Percentiles rank a stretch among this genome's conserved stretches.
Conservation (phyloP, 2,888 invertebrate genomes). For the Pegoplata infirma region DNA sequence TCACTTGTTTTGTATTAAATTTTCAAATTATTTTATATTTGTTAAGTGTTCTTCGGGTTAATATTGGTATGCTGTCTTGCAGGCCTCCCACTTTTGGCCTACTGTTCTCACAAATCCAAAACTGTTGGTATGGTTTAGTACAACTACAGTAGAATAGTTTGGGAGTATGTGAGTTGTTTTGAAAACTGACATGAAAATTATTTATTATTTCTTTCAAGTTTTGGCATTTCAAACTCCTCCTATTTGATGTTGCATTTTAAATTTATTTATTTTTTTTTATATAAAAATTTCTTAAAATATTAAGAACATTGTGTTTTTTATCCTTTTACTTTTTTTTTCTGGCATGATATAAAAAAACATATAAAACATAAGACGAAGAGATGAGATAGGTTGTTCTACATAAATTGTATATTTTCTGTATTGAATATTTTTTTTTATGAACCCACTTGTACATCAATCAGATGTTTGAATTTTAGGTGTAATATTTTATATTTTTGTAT, state of each 20-base stretch:
- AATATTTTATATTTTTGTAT: background rate
- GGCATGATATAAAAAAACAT: background rate
- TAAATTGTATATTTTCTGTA: slow-evolving; percentile 27
- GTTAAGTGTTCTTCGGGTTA: background rate
- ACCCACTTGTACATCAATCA: slow-evolving; percentile 44
- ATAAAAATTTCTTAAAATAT: slow-evolving; percentile 29
- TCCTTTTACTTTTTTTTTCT: background rate
- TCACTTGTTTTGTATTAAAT: no score
- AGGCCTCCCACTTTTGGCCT: slow-evolving; percentile 49
- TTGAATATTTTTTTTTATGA: slow-evolving; percentile 19
- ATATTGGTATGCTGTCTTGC: slow-evolving; percentile 12
- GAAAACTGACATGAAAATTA: slow-evolving; percentile 60
- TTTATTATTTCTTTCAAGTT: slow-evolving; percentile 66
- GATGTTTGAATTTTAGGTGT: background rate
- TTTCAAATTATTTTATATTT: background rate
- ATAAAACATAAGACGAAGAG: no score
- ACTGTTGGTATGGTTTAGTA: no score
- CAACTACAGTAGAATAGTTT: no score
- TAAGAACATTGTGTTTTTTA: slow-evolving; percentile 16
- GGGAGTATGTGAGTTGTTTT: background rate
- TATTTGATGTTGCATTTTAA: slow-evolving; percentile 63
- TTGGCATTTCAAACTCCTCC: slow-evolving; percentile 64
- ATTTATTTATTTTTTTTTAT: slow-evolving; percentile 16
- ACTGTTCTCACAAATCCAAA: slow-evolving; percentile 45
- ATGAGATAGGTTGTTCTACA: slow-evolving; percentile 30